Conservation (phyloP, 2,888 invertebrate genomes). For the Latrodectus hesperus region DNA sequence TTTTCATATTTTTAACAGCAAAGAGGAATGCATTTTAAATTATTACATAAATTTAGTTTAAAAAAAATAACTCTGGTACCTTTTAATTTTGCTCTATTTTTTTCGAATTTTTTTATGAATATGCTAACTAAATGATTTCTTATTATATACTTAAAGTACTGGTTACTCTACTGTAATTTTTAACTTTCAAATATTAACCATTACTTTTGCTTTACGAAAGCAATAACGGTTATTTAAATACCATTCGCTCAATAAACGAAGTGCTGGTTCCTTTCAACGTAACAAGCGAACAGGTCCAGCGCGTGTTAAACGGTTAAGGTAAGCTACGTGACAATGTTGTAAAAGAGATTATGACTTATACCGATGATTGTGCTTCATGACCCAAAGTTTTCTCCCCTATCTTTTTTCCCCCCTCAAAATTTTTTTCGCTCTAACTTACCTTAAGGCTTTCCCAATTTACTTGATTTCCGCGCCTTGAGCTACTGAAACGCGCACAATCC, state of each 20-base stretch:
- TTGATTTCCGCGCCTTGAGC: slow-evolving; percentile 24
- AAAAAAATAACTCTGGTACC: too few species aligned
- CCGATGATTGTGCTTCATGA: slow-evolving; percentile 53
- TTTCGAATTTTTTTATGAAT: too few species aligned
- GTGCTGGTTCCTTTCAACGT: slow-evolving; percentile 21
- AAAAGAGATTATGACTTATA: slow-evolving; percentile 60
- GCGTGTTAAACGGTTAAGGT: slow-evolving; percentile 45
- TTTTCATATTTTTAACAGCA: too few species aligned
- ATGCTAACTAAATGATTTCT: too few species aligned
- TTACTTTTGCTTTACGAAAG: too few species aligned
- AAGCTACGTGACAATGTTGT: slow-evolving; percentile 51
- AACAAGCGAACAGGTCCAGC: slow-evolving; percentile 2
- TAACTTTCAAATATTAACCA: too few species aligned
- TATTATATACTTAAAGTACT: too few species aligned
- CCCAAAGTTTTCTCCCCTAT: slow-evolving; percentile 26
- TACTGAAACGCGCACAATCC: slow-evolving; percentile 13
- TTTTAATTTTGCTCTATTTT: too few species aligned
- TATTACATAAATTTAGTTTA: too few species aligned
- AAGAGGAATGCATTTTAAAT: too few species aligned
- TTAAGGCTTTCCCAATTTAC: slow-evolving; percentile 20
- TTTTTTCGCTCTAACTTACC: slow-evolving; percentile 17
- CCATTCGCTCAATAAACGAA: neutral
- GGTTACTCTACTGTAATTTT: too few species aligned
- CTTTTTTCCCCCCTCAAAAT: neutral
- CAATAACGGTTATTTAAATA: too few species aligned